Conservation (phyloP, 1,140 invertebrate genomes). For the Diabrotica undecimpunctata region DNA sequence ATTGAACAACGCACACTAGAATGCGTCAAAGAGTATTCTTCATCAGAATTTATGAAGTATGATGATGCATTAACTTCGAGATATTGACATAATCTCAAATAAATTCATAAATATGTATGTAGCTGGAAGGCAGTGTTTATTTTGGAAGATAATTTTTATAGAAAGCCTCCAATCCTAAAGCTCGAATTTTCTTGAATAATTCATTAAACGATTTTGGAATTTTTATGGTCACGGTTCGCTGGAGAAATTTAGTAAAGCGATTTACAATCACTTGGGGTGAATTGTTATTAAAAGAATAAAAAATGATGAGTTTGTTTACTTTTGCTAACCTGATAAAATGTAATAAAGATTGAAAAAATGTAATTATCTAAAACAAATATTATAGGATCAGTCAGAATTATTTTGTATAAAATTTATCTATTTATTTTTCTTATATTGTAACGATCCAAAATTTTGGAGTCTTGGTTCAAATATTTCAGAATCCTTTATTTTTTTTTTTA, state of each 20-base stretch:
- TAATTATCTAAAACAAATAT: too few species aligned
- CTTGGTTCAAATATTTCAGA: too few species aligned
- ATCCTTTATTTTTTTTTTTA: too few species aligned
- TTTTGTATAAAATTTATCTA: too few species aligned
- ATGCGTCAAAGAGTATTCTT: background rate
- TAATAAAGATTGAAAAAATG: too few species aligned
- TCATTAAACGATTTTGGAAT: background rate
- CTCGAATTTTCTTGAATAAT: conserved; percentile 6
- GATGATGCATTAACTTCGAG: background rate
- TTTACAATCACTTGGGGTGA: background rate
- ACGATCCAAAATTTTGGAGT: too few species aligned
- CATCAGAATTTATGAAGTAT: background rate
- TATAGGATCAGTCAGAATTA: too few species aligned
- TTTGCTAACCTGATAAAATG: too few species aligned
- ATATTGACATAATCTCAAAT: conserved; percentile 9
- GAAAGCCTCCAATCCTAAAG: background rate
- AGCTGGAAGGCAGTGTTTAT: background rate
- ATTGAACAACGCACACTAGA: background rate
- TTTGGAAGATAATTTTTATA: background rate
- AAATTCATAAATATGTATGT: conserved; percentile 11
- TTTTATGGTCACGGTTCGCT: background rate
- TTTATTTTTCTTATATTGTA: too few species aligned
- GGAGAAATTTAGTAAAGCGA: background rate
- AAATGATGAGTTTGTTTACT: too few species aligned
- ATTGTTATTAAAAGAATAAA: background rate